Evolutionary conservation across 2,888 invertebrate species (phyloP), one percentile per base, ranked within the genome.

Genomic region (Dicyrtoma fusca): DNA sequence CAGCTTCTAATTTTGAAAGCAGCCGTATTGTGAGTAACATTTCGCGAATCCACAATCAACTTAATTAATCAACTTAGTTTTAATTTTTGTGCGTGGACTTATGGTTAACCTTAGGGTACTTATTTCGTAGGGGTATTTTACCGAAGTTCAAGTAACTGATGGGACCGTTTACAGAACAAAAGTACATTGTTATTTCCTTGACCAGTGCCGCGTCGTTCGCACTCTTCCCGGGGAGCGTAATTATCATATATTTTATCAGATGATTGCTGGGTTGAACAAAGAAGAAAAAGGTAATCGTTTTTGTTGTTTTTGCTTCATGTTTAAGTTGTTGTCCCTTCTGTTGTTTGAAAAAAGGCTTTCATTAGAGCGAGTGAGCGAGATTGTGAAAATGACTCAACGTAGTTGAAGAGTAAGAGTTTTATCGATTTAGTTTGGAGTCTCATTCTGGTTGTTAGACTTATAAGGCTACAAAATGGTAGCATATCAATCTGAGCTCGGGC

Each of bases 171-270:
- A 95, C 85, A 89, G 95, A 82, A 95, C 96, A 51, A 96, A 95
- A 87, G 95, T 97, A 82, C 95, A 96, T 84, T 95, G 95, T 84
- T 95, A 95, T 85, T 95, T 96, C 84, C 87, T 96, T 82, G 96
- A 97, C 84, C 94, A 96, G 86, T 94, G 93, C 64, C 89, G 96
- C 75, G 95, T 96, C 69, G 94, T 95, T 79, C 88, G 90, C 47
- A 93, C 94, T 23, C 86, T 92, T 81, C 88, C 91, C 17, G 90
- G 90, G 82, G 96, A 96, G 85, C 94, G 94, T 83, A 97, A 96
- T 86, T 97, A 95, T 85, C 95, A 97, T 84, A 95, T 97, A 82
- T 97, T 97, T 86, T 97, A 97, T 86, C 95, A 97, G 86, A 91
- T 97, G 90, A 85, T 94, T 66, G 94, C 95, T 19, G 96, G 97